phyloP scores from a whole-genome alignment of 2,888 invertebrate species.

The Trissoscelio sp. region DNA sequence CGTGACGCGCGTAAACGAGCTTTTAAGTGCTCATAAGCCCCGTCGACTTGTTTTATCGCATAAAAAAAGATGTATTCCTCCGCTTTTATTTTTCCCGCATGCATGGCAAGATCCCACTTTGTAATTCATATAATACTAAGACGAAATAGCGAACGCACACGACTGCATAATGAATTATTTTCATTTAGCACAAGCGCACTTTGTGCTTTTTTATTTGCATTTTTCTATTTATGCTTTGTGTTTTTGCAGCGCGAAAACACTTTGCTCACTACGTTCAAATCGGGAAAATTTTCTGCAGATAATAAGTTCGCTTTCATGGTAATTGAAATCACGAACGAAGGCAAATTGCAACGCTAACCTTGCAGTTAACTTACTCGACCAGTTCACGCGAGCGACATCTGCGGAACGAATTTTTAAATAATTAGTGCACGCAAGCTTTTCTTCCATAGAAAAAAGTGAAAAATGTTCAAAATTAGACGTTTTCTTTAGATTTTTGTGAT shows the following conservation, averaged over 20 bases:
- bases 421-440: not conserved
- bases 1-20: slow-evolving; percentile 56
- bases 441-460: too few relatives aligned
- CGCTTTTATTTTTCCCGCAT: slow-evolving; percentile 47
- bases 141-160: slow-evolving; percentile 23
- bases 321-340: slow-evolving; percentile 19
- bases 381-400: not conserved
- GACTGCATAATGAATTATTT: slow-evolving; percentile 48
- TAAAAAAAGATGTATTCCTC: slow-evolving; percentile 27
- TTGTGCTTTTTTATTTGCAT: slow-evolving; percentile 42
- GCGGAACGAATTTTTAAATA: not conserved
- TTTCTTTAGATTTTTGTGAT: too few relatives aligned
- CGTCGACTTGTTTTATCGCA: slow-evolving; percentile 49
- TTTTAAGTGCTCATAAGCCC: slow-evolving; percentile 58
- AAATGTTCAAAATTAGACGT: too few relatives aligned
- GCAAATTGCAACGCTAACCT: slow-evolving; percentile 13
- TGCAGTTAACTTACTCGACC: not conserved
- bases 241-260: slow-evolving; percentile 28
- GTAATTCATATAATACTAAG: slow-evolving; percentile 51
- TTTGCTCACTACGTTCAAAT: too few relatives aligned
- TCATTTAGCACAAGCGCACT: slow-evolving; percentile 35
- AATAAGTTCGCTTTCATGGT: not conserved
- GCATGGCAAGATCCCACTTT: slow-evolving; percentile 46
- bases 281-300: not conserved
- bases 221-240: slow-evolving; percentile 31